Percentiles rank a stretch among this genome's conserved stretches.
Conservation (phyloP, 2,797 vertebrate species). For the Labroides dimidiatus region DNA sequence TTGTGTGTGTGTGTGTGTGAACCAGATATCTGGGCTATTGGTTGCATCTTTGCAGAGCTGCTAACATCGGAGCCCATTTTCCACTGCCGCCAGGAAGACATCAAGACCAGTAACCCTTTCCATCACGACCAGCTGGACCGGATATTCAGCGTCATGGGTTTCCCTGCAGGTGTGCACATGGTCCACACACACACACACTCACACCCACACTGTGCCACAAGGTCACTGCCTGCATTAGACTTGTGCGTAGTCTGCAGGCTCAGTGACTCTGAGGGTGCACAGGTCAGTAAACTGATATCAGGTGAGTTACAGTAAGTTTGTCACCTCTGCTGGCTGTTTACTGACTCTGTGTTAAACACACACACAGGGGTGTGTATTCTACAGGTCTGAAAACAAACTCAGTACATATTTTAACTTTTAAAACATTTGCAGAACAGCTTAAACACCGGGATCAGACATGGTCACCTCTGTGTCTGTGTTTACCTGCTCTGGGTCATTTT, state of each 20-base stretch:
- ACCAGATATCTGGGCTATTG: constrained; percentile 97
- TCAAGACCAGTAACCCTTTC: constrained; percentile 99
- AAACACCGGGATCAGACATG: too few species aligned
- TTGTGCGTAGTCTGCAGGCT: not conserved
- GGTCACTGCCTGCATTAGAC: not conserved
- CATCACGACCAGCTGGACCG: constrained; percentile 98
- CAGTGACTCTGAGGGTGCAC: too few species aligned
- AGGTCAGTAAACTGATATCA: too few species aligned
- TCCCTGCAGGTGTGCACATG: constrained; percentile 93
- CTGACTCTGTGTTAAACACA: not conserved
- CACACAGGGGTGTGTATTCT: not conserved
- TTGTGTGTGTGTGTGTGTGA: constrained; percentile 21
- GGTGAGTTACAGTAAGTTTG: not conserved
- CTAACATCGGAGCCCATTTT: constrained; percentile 98
- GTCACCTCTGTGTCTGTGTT: not conserved
- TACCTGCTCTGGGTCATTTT: not conserved
- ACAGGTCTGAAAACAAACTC: not conserved
- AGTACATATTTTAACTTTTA: not conserved
- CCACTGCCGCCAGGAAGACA: constrained; percentile 98
- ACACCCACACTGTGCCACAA: constrained; percentile 4
- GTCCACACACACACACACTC: constrained; percentile 38
- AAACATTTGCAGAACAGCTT: not conserved
- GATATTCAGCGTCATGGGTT: constrained; percentile 99
- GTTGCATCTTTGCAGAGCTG: constrained; percentile 98
- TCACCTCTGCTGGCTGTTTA: not conserved